phyloP scores from a whole-genome alignment of 2,888 invertebrate species.

The Hipparchia semele region DNA sequence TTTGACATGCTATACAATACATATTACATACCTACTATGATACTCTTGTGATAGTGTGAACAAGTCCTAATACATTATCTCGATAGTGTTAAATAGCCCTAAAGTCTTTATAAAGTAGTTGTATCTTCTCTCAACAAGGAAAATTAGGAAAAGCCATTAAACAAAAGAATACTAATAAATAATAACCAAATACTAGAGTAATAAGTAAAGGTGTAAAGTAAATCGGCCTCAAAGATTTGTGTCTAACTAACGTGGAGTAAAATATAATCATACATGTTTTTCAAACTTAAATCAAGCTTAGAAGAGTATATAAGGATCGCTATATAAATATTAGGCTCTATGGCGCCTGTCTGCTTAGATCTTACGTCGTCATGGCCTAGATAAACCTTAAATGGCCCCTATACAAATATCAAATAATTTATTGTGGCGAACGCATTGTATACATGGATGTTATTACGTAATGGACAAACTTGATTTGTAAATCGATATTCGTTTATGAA shows the following conservation, averaged over 20 bases:
- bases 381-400: slow-evolving; percentile 30
- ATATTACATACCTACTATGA: not conserved
- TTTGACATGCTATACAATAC: not conserved
- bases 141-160: no score
- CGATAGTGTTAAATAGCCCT: no score
- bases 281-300: slow-evolving; percentile 21
- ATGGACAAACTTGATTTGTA: slow-evolving; percentile 10
- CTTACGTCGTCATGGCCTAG: slow-evolving; percentile 34
- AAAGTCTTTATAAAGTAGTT: no score
- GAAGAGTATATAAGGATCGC: slow-evolving; percentile 24
- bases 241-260: no score
- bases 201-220: no score
- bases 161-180: no score
- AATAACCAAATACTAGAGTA: no score
- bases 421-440: not conserved
- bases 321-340: slow-evolving; percentile 34
- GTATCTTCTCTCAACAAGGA: no score
- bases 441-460: not conserved
- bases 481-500: no score
- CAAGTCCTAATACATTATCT: no score
- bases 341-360: slow-evolving; percentile 38
- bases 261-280: not conserved
- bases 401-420: slow-evolving; percentile 17
- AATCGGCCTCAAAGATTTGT: no score
- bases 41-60: no score